Conservation (phyloP, 1,140 invertebrate species). For the Laupala kohalensis region DNA sequence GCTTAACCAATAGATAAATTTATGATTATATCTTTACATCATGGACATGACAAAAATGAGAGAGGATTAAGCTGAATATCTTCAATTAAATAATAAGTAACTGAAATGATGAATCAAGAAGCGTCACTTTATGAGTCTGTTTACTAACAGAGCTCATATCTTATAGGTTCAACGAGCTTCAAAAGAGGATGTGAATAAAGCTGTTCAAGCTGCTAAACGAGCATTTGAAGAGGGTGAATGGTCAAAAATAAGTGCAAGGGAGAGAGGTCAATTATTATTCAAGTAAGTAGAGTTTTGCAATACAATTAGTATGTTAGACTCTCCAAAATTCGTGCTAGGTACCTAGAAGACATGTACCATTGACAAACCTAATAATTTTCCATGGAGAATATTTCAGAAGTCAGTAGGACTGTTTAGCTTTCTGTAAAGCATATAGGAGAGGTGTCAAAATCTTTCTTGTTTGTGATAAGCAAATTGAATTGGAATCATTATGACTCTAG, state of each 20-base stretch:
- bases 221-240: conserved; percentile 81
- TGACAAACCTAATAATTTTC: too few relatives aligned
- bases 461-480: too few relatives aligned
- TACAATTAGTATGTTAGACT: conserved; percentile 25
- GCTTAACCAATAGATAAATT: too few relatives aligned
- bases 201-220: conserved; percentile 69
- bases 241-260: conserved; percentile 74
- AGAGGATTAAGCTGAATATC: too few relatives aligned
- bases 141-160: neutral
- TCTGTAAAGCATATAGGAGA: neutral
- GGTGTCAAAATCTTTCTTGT: neutral
- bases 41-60: too few relatives aligned
- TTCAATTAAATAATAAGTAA: neutral
- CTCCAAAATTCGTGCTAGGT: too few relatives aligned
- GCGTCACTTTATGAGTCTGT: neutral
- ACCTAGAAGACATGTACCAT: too few relatives aligned
- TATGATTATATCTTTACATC: too few relatives aligned
- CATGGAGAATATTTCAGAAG: neutral
- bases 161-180: conserved; percentile 57
- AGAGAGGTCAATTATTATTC: conserved; percentile 59
- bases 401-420: neutral
- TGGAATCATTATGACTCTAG: too few relatives aligned
- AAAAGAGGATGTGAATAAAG: conserved; percentile 67
- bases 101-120: neutral
- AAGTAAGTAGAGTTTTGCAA: conserved; percentile 40